Conservation (phyloP, 2,113 vertebrate genomes). For the Ceyx melanurus region DNA sequence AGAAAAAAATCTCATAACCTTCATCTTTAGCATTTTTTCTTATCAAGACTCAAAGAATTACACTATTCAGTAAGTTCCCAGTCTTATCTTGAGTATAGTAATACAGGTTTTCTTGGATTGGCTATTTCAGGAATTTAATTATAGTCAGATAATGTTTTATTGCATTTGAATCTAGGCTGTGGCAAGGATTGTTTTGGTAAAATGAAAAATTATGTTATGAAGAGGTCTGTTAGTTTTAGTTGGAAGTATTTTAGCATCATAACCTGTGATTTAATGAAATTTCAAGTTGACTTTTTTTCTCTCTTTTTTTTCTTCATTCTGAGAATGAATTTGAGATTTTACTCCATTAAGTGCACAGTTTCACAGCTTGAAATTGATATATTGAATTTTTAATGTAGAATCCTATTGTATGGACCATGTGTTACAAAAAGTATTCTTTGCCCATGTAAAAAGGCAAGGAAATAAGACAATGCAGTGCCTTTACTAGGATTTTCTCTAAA, state of each 20-base stretch:
- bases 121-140: background rate
- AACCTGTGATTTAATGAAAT: background rate
- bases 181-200: background rate
- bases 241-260: background rate
- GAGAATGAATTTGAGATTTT: background rate
- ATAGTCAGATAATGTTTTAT: background rate
- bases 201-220: background rate
- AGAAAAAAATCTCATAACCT: background rate
- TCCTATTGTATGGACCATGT: background rate
- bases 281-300: background rate
- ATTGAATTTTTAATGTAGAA: background rate
- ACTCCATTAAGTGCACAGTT: background rate
- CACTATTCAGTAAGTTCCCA: background rate
- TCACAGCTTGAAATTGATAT: background rate
- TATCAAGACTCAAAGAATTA: background rate
- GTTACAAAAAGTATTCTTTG: background rate
- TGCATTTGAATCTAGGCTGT: background rate
- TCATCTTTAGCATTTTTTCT: background rate
- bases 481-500: background rate
- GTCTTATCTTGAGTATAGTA: background rate
- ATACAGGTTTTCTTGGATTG: background rate
- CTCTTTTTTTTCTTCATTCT: background rate
- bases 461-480: background rate
- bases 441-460: background rate
- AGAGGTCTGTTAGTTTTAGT: background rate